These are phyloP conservation scores for Paratrypauchen microcephalus DNA, from an alignment of 2,797 vertebrate genomes.

Conservation along the genomic window DNA sequence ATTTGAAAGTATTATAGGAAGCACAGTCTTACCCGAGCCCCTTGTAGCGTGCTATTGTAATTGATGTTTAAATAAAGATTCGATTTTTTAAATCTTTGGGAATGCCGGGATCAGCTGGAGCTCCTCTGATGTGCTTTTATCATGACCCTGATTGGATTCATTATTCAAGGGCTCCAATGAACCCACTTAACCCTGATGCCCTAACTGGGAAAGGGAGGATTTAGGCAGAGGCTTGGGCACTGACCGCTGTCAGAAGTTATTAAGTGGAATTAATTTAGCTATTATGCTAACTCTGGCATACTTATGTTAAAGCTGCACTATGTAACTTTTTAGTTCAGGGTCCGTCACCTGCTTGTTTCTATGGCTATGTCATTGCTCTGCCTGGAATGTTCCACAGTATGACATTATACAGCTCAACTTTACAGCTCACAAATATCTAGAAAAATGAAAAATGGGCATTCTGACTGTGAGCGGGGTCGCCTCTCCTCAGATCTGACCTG, in stretches of 20 bases:
- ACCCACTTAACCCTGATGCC: conserved; percentile 74
- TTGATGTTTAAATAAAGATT: neutral
- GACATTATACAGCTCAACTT: too few relatives aligned
- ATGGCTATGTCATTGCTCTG: too few relatives aligned
- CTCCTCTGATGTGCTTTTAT: conserved; percentile 67
- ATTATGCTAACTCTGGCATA: too few relatives aligned
- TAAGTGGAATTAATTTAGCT: conserved; percentile 42
- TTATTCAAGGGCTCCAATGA: conserved; percentile 74
- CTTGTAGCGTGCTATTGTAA: neutral
- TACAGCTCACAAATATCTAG: too few relatives aligned
- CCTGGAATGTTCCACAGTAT: too few relatives aligned
- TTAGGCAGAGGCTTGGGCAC: conserved; percentile 52
- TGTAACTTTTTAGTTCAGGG: too few relatives aligned
- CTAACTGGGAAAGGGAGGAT: conserved; percentile 44
- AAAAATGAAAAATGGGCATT: too few relatives aligned
- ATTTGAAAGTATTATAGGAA: conserved; percentile 5
- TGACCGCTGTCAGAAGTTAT: conserved; percentile 58
- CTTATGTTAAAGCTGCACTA: too few relatives aligned
- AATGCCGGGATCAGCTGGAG: conserved; percentile 40
- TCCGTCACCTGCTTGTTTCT: too few relatives aligned
- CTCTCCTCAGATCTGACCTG: too few relatives aligned
- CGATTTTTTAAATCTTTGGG: conserved; percentile 10
- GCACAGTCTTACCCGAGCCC: neutral
- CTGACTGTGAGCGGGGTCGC: too few relatives aligned
- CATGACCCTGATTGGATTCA: conserved; percentile 75